Evolutionary conservation across 2,888 invertebrate genomes (phyloP).

Genomic region (Pherbina coryleti): DNA sequence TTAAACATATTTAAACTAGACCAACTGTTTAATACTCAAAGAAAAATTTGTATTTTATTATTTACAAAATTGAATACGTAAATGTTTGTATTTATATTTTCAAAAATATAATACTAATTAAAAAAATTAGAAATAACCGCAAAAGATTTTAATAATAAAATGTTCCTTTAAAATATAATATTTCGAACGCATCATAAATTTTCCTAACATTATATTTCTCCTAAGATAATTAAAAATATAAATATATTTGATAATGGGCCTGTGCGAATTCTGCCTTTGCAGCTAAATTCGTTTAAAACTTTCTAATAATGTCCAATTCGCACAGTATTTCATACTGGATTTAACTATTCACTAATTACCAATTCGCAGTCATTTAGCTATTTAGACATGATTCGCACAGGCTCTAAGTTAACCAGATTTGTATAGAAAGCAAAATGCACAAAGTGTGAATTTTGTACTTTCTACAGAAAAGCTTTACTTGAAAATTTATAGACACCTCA

Average conservation of each 20-base stretch:
- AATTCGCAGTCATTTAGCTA: too few species aligned
- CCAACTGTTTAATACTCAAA: background rate
- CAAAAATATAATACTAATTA: slow-evolving; percentile 19
- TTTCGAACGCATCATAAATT: background rate
- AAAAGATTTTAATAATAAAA: background rate
- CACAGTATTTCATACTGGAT: too few species aligned
- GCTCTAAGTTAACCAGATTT: too few species aligned
- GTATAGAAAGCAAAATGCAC: too few species aligned
- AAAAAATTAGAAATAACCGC: background rate
- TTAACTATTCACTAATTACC: too few species aligned
- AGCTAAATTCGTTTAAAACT: too few species aligned
- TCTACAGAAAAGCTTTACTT: too few species aligned
- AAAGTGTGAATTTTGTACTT: too few species aligned
- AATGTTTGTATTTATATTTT: slow-evolving; percentile 14
- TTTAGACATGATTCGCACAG: too few species aligned
- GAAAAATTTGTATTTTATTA: slow-evolving; percentile 12
- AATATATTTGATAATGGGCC: background rate
- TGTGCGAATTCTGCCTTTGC: background rate
- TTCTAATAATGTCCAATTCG: too few species aligned
- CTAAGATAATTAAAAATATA: background rate
- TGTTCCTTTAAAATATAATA: background rate
- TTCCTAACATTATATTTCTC: background rate
- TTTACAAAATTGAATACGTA: background rate
- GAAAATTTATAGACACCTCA: too few species aligned
- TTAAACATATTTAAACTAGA: background rate